Percentiles rank a stretch among this genome's conserved stretches.
Conservation (phyloP, 2,888 invertebrate genomes). For the Alsophila aescularia region DNA sequence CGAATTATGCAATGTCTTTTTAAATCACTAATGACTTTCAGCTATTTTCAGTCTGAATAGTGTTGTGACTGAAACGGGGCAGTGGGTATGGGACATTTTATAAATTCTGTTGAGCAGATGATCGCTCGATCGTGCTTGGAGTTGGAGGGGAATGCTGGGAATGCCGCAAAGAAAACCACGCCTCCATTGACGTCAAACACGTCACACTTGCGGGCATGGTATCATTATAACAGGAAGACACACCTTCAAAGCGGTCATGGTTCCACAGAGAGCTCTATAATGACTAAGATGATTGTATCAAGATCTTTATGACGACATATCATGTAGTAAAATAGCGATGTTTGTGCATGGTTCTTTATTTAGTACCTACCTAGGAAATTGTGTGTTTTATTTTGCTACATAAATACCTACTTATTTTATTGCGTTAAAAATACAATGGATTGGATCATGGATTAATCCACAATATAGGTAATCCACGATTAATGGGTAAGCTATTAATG, state of each 20-base stretch:
- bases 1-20: constrained; percentile 29
- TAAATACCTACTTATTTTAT: too few species aligned
- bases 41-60: constrained; percentile 9
- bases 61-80: constrained; percentile 5
- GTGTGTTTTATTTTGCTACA: too few species aligned
- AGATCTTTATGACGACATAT: too few species aligned
- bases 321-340: too few species aligned
- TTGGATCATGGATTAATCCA: too few species aligned
- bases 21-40: constrained; percentile 9
- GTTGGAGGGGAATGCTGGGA: constrained; percentile 9
- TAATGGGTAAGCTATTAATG: too few species aligned
- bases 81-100: constrained; percentile 6
- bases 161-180: constrained; percentile 29
- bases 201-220: constrained; percentile 1
- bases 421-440: too few species aligned
- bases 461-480: too few species aligned
- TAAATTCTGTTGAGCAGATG: not conserved
- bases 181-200: constrained; percentile 29
- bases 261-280: too few species aligned
- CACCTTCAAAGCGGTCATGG: constrained; percentile 1
- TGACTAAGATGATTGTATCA: too few species aligned
- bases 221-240: not conserved
- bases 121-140: constrained; percentile 9
- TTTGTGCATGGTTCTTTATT: too few species aligned
- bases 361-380: too few species aligned